Conservation (phyloP, 1,140 invertebrate genomes). For the Drosophila fuyamai region DNA sequence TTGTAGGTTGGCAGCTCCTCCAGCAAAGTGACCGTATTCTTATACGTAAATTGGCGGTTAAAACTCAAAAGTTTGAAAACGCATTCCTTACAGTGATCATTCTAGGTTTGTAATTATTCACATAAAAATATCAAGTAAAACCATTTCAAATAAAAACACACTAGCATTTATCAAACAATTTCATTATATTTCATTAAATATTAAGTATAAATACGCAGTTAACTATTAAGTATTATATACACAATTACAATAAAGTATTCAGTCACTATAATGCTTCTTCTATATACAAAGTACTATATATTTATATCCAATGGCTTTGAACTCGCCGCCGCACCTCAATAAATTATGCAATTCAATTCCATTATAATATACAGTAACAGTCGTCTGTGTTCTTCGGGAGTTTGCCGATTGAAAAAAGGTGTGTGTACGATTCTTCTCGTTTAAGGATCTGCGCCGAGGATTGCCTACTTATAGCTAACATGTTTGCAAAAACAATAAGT, state of each 20-base stretch:
- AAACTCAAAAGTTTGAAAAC: not conserved
- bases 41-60: not conserved
- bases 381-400: slow-evolving; percentile 44
- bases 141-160: slow-evolving; percentile 4
- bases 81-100: too few relatives aligned
- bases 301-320: slow-evolving; percentile 56
- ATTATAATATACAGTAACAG: slow-evolving; percentile 69
- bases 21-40: not conserved
- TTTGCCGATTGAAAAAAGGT: slow-evolving; percentile 15
- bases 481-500: slow-evolving; percentile 59
- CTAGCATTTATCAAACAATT: slow-evolving; percentile 68
- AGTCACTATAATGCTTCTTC: slow-evolving; percentile 79
- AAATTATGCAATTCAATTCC: slow-evolving; percentile 73
- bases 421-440: not conserved
- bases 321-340: slow-evolving; percentile 59
- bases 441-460: slow-evolving; percentile 55
- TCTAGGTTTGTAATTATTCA: too few relatives aligned
- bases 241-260: slow-evolving; percentile 82
- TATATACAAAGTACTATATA: slow-evolving; percentile 70
- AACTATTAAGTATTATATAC: slow-evolving; percentile 82
- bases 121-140: not conserved
- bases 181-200: slow-evolving; percentile 80
- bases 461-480: slow-evolving; percentile 75
- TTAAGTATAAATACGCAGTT: slow-evolving; percentile 79
- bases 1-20: not conserved